Evolutionary conservation across 1,140 invertebrate genomes (phyloP).

Genomic region (Drosophila pandora): DNA sequence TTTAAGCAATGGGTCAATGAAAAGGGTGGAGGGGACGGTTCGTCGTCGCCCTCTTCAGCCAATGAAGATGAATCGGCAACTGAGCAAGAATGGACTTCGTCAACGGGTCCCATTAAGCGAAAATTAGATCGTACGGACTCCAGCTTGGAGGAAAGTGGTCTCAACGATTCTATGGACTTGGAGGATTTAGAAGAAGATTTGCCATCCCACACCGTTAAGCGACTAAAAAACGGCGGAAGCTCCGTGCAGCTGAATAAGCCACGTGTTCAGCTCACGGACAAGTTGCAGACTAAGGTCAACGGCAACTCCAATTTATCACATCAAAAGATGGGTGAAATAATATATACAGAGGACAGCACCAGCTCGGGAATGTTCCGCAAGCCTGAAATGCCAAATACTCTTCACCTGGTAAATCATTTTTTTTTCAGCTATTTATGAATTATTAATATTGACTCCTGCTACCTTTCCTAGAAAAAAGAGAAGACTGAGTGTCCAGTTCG

Average conservation of each 20-base stretch:
- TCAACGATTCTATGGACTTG: conserved; percentile 72
- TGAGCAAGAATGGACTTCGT: conserved; percentile 69
- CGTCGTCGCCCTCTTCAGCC: conserved; percentile 62
- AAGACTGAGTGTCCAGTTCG: conserved; percentile 73
- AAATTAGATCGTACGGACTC: conserved; percentile 78
- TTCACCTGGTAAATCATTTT: conserved; percentile 49
- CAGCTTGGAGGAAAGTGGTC: conserved; percentile 46
- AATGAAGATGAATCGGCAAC: conserved; percentile 65
- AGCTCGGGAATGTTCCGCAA: conserved; percentile 79
- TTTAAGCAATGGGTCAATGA: conserved; percentile 89
- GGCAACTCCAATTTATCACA: conserved; percentile 52
- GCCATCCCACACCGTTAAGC: conserved; percentile 76
- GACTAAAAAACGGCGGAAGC: conserved; percentile 80
- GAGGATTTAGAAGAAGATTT: conserved; percentile 80
- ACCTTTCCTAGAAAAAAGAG: conserved; percentile 53
- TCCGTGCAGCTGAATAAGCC: conserved; percentile 78
- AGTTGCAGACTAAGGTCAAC: conserved; percentile 57
- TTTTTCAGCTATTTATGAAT: background rate
- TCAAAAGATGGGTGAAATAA: conserved; percentile 75
- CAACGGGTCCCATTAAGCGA: conserved; percentile 61
- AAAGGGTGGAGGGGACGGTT: conserved; percentile 53
- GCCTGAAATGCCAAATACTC: conserved; percentile 69
- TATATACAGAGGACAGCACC: conserved; percentile 78
- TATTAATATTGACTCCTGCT: background rate
- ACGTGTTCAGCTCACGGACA: conserved; percentile 40